A percentile compares a stretch with the other conserved stretches of the same genome.
phyloP scores from a whole-genome alignment of 2,888 invertebrate species.

The Petrophora chlorosata region DNA sequence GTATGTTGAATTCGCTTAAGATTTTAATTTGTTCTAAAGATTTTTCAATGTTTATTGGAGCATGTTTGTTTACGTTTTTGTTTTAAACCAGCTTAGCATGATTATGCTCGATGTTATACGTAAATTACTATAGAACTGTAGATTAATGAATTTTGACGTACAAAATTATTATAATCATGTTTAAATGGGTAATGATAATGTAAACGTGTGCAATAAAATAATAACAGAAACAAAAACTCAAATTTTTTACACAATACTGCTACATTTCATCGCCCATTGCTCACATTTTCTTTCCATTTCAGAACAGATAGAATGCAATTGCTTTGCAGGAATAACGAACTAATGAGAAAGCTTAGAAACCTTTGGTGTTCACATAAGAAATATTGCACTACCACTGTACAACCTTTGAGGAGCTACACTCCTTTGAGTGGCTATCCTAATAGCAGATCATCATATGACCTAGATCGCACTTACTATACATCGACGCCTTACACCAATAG shows the following conservation, averaged over 20 bases:
- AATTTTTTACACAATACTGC: conserved; percentile 23
- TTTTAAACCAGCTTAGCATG: conserved; percentile 5
- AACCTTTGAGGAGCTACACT: conserved; percentile 68
- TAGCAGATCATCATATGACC: conserved; percentile 70
- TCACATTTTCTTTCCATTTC: conserved; percentile 63
- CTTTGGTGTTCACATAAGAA: conserved; percentile 86
- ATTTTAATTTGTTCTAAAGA: background rate
- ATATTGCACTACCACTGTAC: conserved; percentile 75
- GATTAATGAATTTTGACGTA: conserved; percentile 20
- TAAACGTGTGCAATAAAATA: conserved; percentile 61
- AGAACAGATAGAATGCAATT: conserved; percentile 85
- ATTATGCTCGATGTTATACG: conserved; percentile 1
- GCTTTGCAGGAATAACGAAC: conserved; percentile 84
- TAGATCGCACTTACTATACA: conserved; percentile 75
- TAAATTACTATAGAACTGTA: conserved; percentile 3
- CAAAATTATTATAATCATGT: conserved; percentile 15
- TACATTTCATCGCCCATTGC: conserved; percentile 37
- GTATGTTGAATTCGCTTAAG: background rate
- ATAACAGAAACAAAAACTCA: conserved; percentile 28
- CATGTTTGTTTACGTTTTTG: background rate
- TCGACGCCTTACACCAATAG: conserved; percentile 72
- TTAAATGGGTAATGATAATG: conserved; percentile 65
- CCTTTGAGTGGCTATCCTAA: conserved; percentile 76
- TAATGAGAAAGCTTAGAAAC: conserved; percentile 84
- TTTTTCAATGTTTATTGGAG: background rate